phyloP scores from a whole-genome alignment of 1,140 invertebrate species.

The Probaryconus sp. region DNA sequence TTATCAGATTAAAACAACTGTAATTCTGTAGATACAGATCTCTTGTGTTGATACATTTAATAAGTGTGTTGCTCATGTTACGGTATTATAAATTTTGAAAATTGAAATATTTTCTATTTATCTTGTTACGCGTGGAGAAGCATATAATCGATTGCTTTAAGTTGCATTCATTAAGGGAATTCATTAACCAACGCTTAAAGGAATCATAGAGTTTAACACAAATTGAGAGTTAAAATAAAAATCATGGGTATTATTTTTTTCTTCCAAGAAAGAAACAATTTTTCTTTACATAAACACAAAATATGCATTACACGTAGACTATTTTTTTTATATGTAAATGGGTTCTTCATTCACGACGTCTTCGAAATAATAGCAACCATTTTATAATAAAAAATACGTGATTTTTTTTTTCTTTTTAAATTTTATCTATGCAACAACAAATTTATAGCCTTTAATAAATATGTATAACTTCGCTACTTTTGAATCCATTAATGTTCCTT shows the following conservation, averaged over 20 bases:
- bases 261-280: too few relatives aligned
- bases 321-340: too few relatives aligned
- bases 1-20: constrained; percentile 14
- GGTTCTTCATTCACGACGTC: too few relatives aligned
- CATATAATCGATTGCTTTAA: too few relatives aligned
- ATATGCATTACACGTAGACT: too few relatives aligned
- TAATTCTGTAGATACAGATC: constrained; percentile 24
- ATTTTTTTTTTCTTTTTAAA: background rate
- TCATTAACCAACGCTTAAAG: too few relatives aligned
- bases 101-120: constrained; percentile 8
- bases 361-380: too few relatives aligned
- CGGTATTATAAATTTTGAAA: constrained; percentile 13
- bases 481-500: constrained; percentile 11
- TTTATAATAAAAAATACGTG: constrained; percentile 1
- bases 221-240: too few relatives aligned
- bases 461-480: constrained; percentile 21
- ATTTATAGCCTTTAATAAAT: constrained; percentile 23
- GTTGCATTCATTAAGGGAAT: too few relatives aligned
- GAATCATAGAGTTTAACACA: too few relatives aligned
- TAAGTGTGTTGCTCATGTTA: background rate
- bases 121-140: constrained; percentile 13
- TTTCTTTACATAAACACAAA: too few relatives aligned
- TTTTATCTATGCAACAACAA: background rate
- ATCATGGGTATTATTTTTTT: too few relatives aligned
- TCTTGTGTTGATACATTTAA: constrained; percentile 6